Evolutionary conservation across 2,113 vertebrate species (phyloP), one percentile per base, ranked within the genome.

Genomic region (Notothenia coriiceps): DNA sequence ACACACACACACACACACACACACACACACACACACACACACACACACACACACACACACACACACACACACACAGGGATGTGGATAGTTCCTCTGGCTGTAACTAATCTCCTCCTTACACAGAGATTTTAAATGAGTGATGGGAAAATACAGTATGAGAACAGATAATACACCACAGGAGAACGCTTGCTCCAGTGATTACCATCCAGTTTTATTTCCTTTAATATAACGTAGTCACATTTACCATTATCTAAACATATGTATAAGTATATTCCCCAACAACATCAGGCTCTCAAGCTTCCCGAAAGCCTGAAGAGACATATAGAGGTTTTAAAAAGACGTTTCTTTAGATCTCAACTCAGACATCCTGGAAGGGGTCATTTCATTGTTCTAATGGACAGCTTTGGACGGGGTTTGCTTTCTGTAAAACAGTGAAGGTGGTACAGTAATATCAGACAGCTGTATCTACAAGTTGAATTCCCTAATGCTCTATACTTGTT

Each of bases 311-410:
- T 1, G 43, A 46, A 13, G 40, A 20, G 44, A 69, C 33, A 65
- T 9, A 12, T 40, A 17, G 14, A 14, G 79, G 51, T 65, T 25
- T 60, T 4, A 67, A 17, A 67, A 54, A n/a, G 55, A 29, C 33
- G 43, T 0, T 25, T 35, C 46, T 35, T 35, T 35, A 59, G 2
- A 66, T 62, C 12, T 65, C 14, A 75, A 54, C 40, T 47, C 8
- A 25, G 20, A 68, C 66, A 25, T 84, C 55, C 61, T 81, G 55
- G 44, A 84, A 51, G 59, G 33, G n/a, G 57, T 15, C 35, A 10
- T 79, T 65, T 88, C 54, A 86, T 86, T 80, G 35, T 74, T 85
- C 72, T 85, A 80, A 83, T 88, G 86, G 82, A 65, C 56, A 40
- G 25, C 43, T 76, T 74, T 18, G 74, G 70, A 47, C 22, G 33